phyloP scores from a whole-genome alignment of 2,797 vertebrate genomes.

The Pygocentrus nattereri region DNA sequence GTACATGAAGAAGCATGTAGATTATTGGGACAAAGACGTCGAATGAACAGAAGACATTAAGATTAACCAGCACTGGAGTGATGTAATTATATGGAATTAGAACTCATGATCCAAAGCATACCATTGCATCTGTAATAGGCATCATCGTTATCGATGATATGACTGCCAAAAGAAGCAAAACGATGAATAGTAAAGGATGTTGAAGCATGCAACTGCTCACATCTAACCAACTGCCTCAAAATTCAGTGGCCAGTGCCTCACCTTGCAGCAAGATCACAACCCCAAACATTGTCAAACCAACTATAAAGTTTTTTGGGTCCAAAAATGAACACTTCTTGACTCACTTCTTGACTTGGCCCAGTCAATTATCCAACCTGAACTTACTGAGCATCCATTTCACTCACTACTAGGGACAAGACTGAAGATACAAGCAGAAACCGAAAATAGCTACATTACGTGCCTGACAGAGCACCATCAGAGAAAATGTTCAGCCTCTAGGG shows the following conservation, averaged over 20 bases:
- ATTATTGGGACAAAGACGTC: neutral
- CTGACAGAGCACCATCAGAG: neutral
- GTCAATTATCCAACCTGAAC: neutral
- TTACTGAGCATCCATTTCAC: neutral
- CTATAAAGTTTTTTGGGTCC: neutral
- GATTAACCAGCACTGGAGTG: neutral
- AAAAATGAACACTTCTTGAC: neutral
- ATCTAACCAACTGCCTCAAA: neutral
- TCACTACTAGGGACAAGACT: neutral
- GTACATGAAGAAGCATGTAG: neutral
- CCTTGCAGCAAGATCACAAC: neutral
- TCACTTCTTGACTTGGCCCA: neutral
- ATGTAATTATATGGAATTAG: too few relatives aligned
- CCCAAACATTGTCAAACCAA: neutral
- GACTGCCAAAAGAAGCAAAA: neutral
- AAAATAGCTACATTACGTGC: neutral
- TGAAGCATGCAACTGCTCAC: too few relatives aligned
- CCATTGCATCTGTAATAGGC: neutral
- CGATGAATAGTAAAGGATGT: neutral
- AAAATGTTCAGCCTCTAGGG: neutral
- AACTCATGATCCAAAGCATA: neutral
- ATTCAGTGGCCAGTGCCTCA: neutral
- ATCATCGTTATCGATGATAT: neutral
- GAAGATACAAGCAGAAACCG: neutral
- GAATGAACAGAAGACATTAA: neutral